Conservation (phyloP, 2,113 vertebrate genomes). For the Corythaixoides concolor region DNA sequence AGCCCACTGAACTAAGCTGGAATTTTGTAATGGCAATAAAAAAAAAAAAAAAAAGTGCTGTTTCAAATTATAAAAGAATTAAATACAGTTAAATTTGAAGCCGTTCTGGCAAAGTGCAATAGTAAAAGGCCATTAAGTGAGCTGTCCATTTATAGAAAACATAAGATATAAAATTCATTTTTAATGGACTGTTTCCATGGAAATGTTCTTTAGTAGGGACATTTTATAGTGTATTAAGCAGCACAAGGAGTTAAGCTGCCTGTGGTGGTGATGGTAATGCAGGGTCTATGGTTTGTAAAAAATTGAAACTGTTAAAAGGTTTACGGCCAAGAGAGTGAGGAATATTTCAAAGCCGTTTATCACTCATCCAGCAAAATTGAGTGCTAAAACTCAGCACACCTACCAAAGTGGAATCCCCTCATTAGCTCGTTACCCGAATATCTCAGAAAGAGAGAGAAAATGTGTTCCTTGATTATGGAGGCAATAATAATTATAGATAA, state of each 20-base stretch:
- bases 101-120: background rate
- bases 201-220: constrained; percentile 47
- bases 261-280: background rate
- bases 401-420: constrained; percentile 7
- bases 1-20: background rate
- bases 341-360: constrained; percentile 36
- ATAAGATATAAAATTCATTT: constrained; percentile 60
- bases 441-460: background rate
- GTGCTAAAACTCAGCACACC: constrained; percentile 6
- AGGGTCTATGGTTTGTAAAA: constrained; percentile 53
- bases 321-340: background rate
- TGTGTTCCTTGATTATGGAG: constrained; percentile 17
- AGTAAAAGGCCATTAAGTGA: constrained; percentile 56
- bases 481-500: constrained; percentile 48
- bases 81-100: constrained; percentile 46
- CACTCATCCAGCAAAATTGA: background rate
- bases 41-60: background rate
- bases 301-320: constrained; percentile 30
- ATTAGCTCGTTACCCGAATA: background rate
- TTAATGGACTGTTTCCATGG: constrained; percentile 73
- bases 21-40: background rate
- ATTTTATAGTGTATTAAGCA: constrained; percentile 47
- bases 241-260: constrained; percentile 38
- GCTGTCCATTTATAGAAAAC: constrained; percentile 62
- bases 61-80: constrained; percentile 57